Evolutionary conservation across 2,797 vertebrate species (phyloP), one percentile per base, ranked within the genome.

Genomic region (Tadarida brasiliensis): DNA sequence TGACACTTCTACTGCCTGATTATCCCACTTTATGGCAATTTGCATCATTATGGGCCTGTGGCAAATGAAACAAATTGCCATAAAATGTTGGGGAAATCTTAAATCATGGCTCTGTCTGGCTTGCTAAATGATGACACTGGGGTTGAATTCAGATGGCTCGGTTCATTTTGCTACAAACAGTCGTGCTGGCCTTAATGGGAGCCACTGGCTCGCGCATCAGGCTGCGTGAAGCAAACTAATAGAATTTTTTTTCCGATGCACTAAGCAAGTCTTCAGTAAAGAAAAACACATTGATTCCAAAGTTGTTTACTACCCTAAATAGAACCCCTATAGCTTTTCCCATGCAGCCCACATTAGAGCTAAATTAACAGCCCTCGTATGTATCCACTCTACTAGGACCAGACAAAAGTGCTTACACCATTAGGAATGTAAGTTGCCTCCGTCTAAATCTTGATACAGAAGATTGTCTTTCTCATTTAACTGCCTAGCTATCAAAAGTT

Each of bases 61-160:
- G 96, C 95, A 98, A 98, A 97, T 96, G 73, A 96, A 95, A 89
- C 81, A 98, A 98, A 98, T 97, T 98, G 90, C 84, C 93, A 96
- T 97, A 97, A 98, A 98, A 97, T 10, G 4, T 90, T 96, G 93
- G 93, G 83, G 97, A 98, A 98, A 96, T 91, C 93, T 90, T 98
- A 90, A 90, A 91, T 96, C 88, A 89, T 81, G 93, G 90, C 47
- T 98, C 97, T 96, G 87, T 97, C 88, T 96, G 74, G 81, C 90
- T 96, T 87, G 96, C 94, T 98, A 83, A 97, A 87, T 93, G 87
- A 97, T 87, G 83, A 96, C 59, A 88, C 84, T 56, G 89, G 82
- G n/a, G 35, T 87, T 97, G 97, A 73, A 88, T 97, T 98, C 91
- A 95, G 61, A 94, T 95, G 94, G 95, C 96, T 96, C 6, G 22